phyloP scores from a whole-genome alignment of 2,888 invertebrate genomes.

The Erebia aethiops region DNA sequence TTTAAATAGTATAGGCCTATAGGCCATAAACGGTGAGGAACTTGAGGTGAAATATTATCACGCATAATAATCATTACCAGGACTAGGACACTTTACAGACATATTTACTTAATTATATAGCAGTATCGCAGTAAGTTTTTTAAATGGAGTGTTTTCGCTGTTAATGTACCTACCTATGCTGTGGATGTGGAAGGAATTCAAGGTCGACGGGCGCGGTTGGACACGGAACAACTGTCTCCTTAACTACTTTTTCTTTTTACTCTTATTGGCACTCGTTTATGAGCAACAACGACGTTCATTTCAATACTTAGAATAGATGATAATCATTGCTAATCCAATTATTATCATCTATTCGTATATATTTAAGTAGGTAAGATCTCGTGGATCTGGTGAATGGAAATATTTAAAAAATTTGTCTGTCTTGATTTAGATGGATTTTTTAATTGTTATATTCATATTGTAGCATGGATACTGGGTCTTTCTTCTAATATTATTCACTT shows the following conservation, averaged over 20 bases:
- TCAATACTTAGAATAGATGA: slow-evolving; percentile 12
- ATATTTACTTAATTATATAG: slow-evolving; percentile 17
- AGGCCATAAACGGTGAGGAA: not conserved
- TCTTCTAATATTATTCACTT: no score
- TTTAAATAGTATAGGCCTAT: not conserved
- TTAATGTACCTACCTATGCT: slow-evolving; percentile 31
- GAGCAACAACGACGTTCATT: slow-evolving; percentile 16
- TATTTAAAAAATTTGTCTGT: no score
- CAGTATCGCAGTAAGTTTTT: slow-evolving; percentile 3
- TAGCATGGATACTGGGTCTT: no score
- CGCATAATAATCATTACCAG: slow-evolving; percentile 10
- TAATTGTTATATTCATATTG: no score
- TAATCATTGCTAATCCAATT: not conserved
- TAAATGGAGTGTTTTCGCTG: slow-evolving; percentile 31
- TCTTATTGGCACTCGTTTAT: slow-evolving; percentile 42
- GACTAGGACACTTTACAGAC: not conserved
- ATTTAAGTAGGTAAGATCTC: no score
- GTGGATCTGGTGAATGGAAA: no score
- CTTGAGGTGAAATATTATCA: slow-evolving; percentile 15
- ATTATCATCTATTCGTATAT: no score
- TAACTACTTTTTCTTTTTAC: slow-evolving; percentile 45
- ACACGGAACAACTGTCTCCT: slow-evolving; percentile 52
- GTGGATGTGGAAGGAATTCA: slow-evolving; percentile 47
- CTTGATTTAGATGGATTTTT: no score
- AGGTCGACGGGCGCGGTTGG: slow-evolving; percentile 50